phyloP scores from a whole-genome alignment of 2,888 invertebrate genomes.

The Prosapia bicincta region DNA sequence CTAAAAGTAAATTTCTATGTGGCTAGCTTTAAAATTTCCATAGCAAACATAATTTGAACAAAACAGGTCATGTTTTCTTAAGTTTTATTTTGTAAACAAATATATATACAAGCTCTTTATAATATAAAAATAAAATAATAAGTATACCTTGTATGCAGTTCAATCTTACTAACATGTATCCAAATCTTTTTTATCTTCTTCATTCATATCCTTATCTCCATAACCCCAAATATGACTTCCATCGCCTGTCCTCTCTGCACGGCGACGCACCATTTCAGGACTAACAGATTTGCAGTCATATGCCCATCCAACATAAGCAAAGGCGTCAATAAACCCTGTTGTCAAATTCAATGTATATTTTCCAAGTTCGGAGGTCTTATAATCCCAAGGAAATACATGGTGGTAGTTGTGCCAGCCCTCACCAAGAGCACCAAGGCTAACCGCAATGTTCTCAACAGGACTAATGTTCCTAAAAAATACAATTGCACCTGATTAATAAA shows the following conservation, averaged over 20 bases:
- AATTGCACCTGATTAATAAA: too few relatives aligned
- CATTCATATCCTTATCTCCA: conserved; percentile 56
- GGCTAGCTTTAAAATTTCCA: too few relatives aligned
- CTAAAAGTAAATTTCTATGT: too few relatives aligned
- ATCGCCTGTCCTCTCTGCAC: conserved; percentile 60
- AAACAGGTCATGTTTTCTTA: too few relatives aligned
- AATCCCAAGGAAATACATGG: conserved; percentile 55
- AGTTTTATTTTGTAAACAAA: background rate
- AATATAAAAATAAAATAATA: conserved; percentile 5
- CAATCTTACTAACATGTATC: conserved; percentile 38
- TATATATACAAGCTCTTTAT: background rate
- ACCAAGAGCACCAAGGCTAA: conserved; percentile 46
- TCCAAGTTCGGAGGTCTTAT: conserved; percentile 51
- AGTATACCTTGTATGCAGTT: too few relatives aligned
- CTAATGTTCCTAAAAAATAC: conserved; percentile 43
- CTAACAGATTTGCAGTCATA: conserved; percentile 58
- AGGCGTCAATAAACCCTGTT: conserved; percentile 59
- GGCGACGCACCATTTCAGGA: conserved; percentile 62
- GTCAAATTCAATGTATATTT: conserved; percentile 54
- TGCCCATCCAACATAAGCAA: conserved; percentile 57
- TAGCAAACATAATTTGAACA: too few relatives aligned
- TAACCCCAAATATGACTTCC: conserved; percentile 56
- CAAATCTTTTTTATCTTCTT: conserved; percentile 55
- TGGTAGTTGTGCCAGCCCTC: conserved; percentile 58
- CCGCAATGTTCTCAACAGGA: conserved; percentile 48